Evolutionary conservation across 2,888 invertebrate genomes (phyloP), one percentile per base, ranked within the genome.

Genomic region (Lomographa bimaculata): DNA sequence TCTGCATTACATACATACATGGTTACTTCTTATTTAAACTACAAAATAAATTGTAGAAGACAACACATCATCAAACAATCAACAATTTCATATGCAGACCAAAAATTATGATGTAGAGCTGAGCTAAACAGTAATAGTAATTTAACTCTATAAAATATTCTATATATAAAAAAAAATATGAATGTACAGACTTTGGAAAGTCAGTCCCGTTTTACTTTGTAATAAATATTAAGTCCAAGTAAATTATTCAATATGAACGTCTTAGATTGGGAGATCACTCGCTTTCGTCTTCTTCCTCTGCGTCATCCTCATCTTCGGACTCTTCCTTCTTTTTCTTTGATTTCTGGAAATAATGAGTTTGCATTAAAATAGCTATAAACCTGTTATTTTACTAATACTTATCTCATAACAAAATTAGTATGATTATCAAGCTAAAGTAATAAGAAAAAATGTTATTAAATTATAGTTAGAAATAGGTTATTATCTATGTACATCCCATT

Each of bases 301-400:
- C 42, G 21, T 43, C 42, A 17, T 91, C 92, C 46, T 92, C 91
- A 34, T 93, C 92, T 18, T 92, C 93, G 0, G 90, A 89, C 64
- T 92, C 91, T 67, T 90, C 92, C 92, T 89, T 92, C 91, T 87
- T 93, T 90, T 79, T 90, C 82, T 82, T 89, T 61, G 80, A 84
- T 70, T 80, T 89, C 87, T 82, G 47, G 14, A 41, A 41, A 34
- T 2, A 38, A 30, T 16, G 20, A 6, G 5, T 23, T n/a, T n/a
- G 23, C 7, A 30, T 23, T 28, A 19, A 23, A 35, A 20, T 21
- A 36, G 4, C 23, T 4, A 14, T 14, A 14, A 14, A 14, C 2
- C 14, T n/a, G n/a, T n/a, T n/a, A n/a, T n/a, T n/a, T n/a, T n/a
- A n/a, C n/a, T n/a, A n/a, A n/a, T n/a, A n/a, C n/a, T n/a, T n/a